Percentiles rank a stretch among this genome's conserved stretches.
phyloP scores from a whole-genome alignment of 2,797 vertebrate genomes.

The Mionectes olivaceus region DNA sequence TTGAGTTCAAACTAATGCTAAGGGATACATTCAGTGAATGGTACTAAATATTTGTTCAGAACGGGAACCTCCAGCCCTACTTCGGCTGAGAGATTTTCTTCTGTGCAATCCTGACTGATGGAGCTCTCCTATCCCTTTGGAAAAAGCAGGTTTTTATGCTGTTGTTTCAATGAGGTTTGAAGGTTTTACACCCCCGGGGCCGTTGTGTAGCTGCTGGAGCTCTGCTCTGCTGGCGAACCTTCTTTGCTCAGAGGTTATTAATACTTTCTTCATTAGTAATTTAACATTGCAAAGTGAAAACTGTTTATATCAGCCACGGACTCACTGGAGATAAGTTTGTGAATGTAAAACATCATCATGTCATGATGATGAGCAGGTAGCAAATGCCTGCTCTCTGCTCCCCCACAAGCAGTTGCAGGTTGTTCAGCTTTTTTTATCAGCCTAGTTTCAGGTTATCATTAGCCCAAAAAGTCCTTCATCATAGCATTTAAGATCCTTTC shows the following conservation, averaged over 20 bases:
- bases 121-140: not conserved
- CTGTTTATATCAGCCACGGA: not conserved
- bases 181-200: not conserved
- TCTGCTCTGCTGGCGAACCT: not conserved
- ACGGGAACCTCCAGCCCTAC: not conserved
- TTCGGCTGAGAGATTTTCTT: not conserved
- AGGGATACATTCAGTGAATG: not conserved
- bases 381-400: not conserved
- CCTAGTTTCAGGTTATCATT: not conserved
- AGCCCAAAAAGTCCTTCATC: not conserved
- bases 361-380: not conserved
- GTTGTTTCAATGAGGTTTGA: slow-evolving; percentile 4
- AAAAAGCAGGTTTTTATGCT: slow-evolving; percentile 4
- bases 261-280: slow-evolving; percentile 25
- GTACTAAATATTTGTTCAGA: slow-evolving; percentile 1
- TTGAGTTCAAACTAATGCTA: not conserved
- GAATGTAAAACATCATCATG: not conserved
- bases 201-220: not conserved
- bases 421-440: not conserved
- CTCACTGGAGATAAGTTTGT: not conserved
- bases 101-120: not conserved
- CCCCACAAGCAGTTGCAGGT: not conserved
- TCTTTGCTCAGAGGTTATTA: slow-evolving; percentile 22
- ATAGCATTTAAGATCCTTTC: not conserved
- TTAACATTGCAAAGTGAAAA: not conserved